phyloP scores from a whole-genome alignment of 2,888 invertebrate species.

The Coenonympha arcania region DNA sequence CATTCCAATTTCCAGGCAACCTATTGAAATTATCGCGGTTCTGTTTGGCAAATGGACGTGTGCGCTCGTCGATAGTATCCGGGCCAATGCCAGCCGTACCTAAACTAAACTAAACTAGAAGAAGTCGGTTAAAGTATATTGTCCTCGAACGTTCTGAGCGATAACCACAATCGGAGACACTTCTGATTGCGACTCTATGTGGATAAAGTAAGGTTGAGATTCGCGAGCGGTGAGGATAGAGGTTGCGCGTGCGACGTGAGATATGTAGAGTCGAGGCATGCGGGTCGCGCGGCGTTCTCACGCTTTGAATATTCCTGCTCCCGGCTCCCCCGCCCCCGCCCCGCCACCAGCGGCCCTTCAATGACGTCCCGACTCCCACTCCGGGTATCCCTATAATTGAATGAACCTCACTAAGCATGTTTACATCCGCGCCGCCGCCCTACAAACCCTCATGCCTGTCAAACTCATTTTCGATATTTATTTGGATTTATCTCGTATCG shows the following conservation, averaged over 20 bases:
- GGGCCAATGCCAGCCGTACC: slow-evolving; percentile 73
- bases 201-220: slow-evolving; percentile 42
- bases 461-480: slow-evolving; percentile 8
- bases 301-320: slow-evolving; percentile 74
- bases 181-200: slow-evolving; percentile 45
- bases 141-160: slow-evolving; percentile 71
- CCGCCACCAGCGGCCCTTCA: slow-evolving; percentile 55
- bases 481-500: not conserved
- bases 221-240: slow-evolving; percentile 42
- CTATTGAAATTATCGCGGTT: slow-evolving; percentile 16
- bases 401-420: slow-evolving; percentile 62
- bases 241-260: slow-evolving; percentile 74
- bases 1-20: too few species aligned
- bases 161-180: slow-evolving; percentile 50
- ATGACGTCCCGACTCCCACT: slow-evolving; percentile 65
- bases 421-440: slow-evolving; percentile 48
- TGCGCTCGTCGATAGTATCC: slow-evolving; percentile 66
- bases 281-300: slow-evolving; percentile 74
- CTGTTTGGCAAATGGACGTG: slow-evolving; percentile 53
- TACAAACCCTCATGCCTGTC: slow-evolving; percentile 23
- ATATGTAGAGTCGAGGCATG: slow-evolving; percentile 73
- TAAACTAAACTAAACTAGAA: too few species aligned
- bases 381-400: slow-evolving; percentile 58
- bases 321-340: slow-evolving; percentile 41
- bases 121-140: slow-evolving; percentile 74